Base-by-base conservation (phyloP, 2,113 vertebrate genomes). In the Camelus dromedarius region DNA sequence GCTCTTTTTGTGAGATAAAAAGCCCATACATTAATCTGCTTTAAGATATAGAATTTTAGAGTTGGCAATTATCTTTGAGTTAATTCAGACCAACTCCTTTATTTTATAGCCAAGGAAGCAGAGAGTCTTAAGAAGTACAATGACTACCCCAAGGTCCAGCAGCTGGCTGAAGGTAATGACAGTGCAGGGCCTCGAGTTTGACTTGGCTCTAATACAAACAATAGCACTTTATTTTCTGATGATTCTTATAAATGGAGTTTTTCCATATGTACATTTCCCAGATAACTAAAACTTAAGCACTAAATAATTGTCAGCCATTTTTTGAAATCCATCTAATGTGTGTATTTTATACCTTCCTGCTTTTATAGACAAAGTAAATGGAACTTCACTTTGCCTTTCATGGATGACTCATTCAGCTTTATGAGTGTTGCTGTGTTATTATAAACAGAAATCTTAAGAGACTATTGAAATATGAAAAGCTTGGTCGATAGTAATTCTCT, bases 241-340 rank as follows among this genome's bases (percentile, higher is more conserved):
- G 38, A 88, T 16, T 30, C 24, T 48, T 24, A 4, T 50, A 82
- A 73, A 82, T 58, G 46, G 12, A 89, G 35, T 58, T 83, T 76
- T 81, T 14, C 30, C 69, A 83, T 6, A 8, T 76, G 46, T 42
- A 54, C 19, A 48, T 89, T 60, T 80, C 87, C 24, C 35, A 58
- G 24, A 60, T 35, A 96, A 76, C 28, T 84, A 32, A 96, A 89
- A 89, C 52, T 52, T 84, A 84, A 89, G 62, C 83, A 60, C 50
- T 46, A 60, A 75, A 75, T n/a, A 75, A 86, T 28, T 75, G 35
- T 81, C 66, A 81, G 67, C 38, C 38, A 19, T 66, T 58, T 75
- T 80, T 64, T 48, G 4, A 95, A 80, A 46, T 56, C 70, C 24
- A 28, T 60, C 56, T 80, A 46, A 30, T 38, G 62, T 62, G 10